A percentile compares a stretch with the other conserved stretches of the same genome.
Evolutionary conservation across 2,797 vertebrate genomes (phyloP).

Genomic region (Pangasius sanitwongsei): DNA sequence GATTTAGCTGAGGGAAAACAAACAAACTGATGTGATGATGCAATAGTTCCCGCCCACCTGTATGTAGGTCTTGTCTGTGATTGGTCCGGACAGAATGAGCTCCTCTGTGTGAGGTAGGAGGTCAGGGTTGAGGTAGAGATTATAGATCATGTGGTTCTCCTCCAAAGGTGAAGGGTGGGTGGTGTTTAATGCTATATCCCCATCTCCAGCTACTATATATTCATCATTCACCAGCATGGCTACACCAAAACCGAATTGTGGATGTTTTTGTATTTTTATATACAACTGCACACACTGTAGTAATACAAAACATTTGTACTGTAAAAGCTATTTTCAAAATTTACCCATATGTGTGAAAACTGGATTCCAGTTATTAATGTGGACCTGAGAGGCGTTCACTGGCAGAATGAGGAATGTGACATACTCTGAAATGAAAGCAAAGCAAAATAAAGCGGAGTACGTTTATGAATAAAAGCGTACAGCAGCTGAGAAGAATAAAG

Average conservation of each 20-base stretch:
- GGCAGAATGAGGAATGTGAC: conserved; percentile 86
- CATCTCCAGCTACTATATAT: conserved; percentile 84
- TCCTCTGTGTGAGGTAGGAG: conserved; percentile 85
- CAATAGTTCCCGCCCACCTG: conserved; percentile 76
- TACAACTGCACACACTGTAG: neutral
- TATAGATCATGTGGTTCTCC: conserved; percentile 79
- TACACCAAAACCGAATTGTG: conserved; percentile 55
- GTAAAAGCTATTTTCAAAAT: conserved; percentile 40
- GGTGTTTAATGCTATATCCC: conserved; percentile 75
- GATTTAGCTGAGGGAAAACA: neutral
- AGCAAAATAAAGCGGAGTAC: neutral
- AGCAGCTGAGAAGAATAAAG: neutral
- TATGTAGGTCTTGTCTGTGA: conserved; percentile 77
- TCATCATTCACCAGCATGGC: conserved; percentile 78
- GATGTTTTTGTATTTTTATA: neutral
- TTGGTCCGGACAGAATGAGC: conserved; percentile 80
- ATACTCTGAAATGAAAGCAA: conserved; percentile 77
- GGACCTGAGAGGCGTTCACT: conserved; percentile 77
- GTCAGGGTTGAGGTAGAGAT: conserved; percentile 80
- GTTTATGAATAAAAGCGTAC: neutral
- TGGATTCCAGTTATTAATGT: conserved; percentile 82
- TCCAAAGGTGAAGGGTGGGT: conserved; percentile 86
- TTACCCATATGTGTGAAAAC: conserved; percentile 95
- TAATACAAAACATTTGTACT: neutral
- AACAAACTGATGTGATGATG: conserved; percentile 1